phyloP scores from a whole-genome alignment of 2,797 vertebrate genomes.

The Centroberyx gerrardi region DNA sequence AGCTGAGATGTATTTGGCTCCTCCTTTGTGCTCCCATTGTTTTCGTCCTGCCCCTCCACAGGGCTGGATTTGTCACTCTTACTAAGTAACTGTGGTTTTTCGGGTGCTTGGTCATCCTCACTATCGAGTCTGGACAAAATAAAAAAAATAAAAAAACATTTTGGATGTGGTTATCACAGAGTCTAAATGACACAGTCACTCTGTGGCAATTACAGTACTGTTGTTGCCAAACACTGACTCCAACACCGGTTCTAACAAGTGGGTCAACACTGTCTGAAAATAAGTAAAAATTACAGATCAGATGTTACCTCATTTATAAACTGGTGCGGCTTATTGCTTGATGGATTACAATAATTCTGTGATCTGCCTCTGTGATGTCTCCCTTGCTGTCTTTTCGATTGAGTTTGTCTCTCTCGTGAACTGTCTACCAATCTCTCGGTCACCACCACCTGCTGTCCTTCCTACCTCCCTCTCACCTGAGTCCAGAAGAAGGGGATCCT shows the following conservation, averaged over 20 bases:
- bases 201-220: not conserved
- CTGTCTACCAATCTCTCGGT: not conserved
- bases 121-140: conserved; percentile 68
- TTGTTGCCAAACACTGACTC: not conserved
- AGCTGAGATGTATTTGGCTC: conserved; percentile 73
- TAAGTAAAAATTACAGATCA: conserved; percentile 1
- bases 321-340: not conserved
- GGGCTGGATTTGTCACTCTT: conserved; percentile 50
- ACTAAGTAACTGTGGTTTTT: conserved; percentile 61
- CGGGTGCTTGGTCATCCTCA: conserved; percentile 74
- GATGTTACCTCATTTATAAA: not conserved
- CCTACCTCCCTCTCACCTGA: conserved; percentile 80
- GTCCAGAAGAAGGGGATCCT: conserved; percentile 84
- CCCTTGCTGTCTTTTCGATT: not conserved
- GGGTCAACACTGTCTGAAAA: not conserved
- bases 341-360: not conserved
- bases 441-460: not conserved
- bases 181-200: not conserved
- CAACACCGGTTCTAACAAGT: not conserved
- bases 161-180: not conserved
- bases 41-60: conserved; percentile 50
- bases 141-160: not conserved
- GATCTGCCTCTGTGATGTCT: not conserved
- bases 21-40: conserved; percentile 68
- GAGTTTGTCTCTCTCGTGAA: not conserved